Conservation (phyloP, 2,797 vertebrate genomes). For the Protosalanx chinensis region DNA sequence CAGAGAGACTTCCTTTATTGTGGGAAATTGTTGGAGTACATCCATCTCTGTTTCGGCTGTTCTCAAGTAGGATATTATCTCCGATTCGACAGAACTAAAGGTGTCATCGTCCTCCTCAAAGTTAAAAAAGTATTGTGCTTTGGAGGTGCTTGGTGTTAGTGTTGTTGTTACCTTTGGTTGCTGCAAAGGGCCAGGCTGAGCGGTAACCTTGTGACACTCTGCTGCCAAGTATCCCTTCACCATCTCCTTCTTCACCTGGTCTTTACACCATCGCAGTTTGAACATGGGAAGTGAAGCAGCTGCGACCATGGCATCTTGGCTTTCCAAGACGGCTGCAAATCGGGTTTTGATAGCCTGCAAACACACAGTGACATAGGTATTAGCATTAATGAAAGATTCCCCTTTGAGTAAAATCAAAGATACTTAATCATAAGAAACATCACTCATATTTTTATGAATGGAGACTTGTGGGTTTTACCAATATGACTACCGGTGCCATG, state of each 20-base stretch:
- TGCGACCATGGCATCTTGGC: too few relatives aligned
- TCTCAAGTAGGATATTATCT: conserved; percentile 15
- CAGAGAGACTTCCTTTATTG: conserved; percentile 18
- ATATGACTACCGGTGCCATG: too few relatives aligned
- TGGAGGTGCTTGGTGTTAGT: conserved; percentile 13
- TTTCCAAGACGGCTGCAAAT: too few relatives aligned
- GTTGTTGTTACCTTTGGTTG: background rate
- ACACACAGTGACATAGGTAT: too few relatives aligned
- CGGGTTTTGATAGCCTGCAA: too few relatives aligned
- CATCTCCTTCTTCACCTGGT: conserved; percentile 8
- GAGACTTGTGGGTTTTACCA: too few relatives aligned
- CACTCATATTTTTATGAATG: too few relatives aligned
- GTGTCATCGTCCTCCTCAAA: conserved; percentile 15
- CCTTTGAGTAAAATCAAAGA: too few relatives aligned
- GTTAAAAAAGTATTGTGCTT: conserved; percentile 11
- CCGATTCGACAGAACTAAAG: background rate
- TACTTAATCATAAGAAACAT: too few relatives aligned
- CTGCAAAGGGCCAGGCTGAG: background rate
- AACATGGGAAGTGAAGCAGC: conserved; percentile 16
- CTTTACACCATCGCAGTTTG: conserved; percentile 8
- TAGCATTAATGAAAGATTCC: too few relatives aligned
- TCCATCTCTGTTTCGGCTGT: conserved; percentile 19
- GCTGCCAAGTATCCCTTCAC: conserved; percentile 10
- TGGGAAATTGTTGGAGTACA: conserved; percentile 20
- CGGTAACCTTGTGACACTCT: conserved; percentile 6